Evolutionary conservation across 1,140 invertebrate genomes (phyloP), one percentile per base, ranked within the genome.

Genomic region (Pachyrhynchus sulphureomaculatus): DNA sequence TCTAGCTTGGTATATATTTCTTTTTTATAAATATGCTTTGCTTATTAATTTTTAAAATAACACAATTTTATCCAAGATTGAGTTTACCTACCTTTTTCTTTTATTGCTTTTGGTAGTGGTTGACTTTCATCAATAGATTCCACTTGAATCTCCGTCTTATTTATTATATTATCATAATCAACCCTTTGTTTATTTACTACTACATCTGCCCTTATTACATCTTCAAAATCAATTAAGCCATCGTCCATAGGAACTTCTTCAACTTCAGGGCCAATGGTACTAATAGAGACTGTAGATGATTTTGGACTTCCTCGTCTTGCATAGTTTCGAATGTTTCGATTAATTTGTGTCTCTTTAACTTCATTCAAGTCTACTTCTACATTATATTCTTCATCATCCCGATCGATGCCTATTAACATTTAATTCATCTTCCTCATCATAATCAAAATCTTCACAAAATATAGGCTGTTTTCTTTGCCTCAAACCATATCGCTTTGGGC

Each of bases 201-300:
- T 24, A 71, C 59, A 55, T 71, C 69, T 10, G 69, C 69, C 37
- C 67, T 64, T 9, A 71, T 71, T 13, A 71, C 61, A 58, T 71
- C 69, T 36, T 71, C 69, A 52, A 69, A 71, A 49, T 71, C 69
- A 13, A 71, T 66, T 26, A 71, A 24, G 26, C 63, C 64, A 39
- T 57, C 36, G n/a, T 57, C 33, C 44, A 52, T 32, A 24, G 65
- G 32, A 23, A 47, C 41, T 17, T 63, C 53, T 34, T 60, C 32
- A 15, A 15, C n/a, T 53, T 57, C 41, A 29, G 58, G 52, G 39
- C 59, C 64, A 20, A 36, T 41, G 17, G 18, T 23, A 39, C 41
- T 45, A 9, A 26, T n/a, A 34, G 32, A 37, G 3, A 29, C 17
- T 9, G 23, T 17, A 6, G 41, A n/a, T n/a, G n/a, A n/a, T n/a